Percentiles rank a stretch among this genome's conserved stretches.
phyloP scores from a whole-genome alignment of 1,140 invertebrate genomes.

The Drosophila santomea region DNA sequence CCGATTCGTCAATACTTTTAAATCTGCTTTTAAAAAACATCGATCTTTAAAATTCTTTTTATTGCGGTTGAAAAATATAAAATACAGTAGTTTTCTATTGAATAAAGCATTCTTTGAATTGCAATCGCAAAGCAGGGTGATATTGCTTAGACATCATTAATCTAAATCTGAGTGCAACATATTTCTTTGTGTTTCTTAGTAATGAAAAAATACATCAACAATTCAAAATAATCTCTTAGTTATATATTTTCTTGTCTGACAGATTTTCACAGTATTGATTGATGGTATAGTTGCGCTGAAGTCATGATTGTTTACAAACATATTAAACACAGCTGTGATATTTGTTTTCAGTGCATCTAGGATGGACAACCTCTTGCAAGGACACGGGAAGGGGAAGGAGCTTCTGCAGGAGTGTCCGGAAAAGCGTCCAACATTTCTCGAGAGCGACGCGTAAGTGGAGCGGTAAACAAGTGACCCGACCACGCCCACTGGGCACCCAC shows the following conservation, averaged over 20 bases:
- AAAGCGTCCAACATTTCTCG: constrained; percentile 58
- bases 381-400: constrained; percentile 3
- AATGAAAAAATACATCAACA: too few species aligned
- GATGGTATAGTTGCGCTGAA: background rate
- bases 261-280: background rate
- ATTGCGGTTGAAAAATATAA: too few species aligned
- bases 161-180: too few species aligned
- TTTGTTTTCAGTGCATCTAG: constrained; percentile 1
- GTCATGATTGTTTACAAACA: background rate
- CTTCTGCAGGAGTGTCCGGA: constrained; percentile 24
- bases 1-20: too few species aligned
- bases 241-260: background rate
- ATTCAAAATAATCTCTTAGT: too few species aligned
- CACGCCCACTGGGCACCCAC: constrained; percentile 31
- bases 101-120: too few species aligned
- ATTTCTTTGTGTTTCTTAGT: too few species aligned
- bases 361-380: background rate
- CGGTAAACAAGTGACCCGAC: constrained; percentile 73
- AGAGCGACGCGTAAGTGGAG: constrained; percentile 71
- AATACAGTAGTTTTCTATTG: too few species aligned
- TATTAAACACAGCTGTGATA: background rate
- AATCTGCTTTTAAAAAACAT: too few species aligned
- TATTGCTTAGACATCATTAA: too few species aligned
- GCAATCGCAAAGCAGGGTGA: too few species aligned
- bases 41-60: too few species aligned